Conservation (phyloP, 2,888 invertebrate genomes). For the Diloba caeruleocephala region DNA sequence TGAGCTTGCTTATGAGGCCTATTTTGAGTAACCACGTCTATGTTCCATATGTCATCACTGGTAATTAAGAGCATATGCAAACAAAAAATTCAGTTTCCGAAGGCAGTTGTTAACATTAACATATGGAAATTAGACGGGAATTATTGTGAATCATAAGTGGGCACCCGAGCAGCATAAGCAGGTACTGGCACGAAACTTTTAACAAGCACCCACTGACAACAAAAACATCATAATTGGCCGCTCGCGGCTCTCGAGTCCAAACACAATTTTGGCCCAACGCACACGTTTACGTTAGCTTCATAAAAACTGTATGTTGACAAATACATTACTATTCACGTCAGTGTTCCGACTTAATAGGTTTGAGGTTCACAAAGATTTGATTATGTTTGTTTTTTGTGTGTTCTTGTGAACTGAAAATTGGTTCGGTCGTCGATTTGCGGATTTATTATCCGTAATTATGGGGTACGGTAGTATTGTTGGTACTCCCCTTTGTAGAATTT, state of each 20-base stretch:
- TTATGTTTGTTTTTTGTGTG: conserved; percentile 49
- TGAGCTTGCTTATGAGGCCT: no score
- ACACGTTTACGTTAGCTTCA: conserved; percentile 39
- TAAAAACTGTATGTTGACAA: conserved; percentile 45
- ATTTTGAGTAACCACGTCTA: no score
- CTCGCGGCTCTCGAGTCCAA: conserved; percentile 41
- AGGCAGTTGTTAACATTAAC: conserved; percentile 34
- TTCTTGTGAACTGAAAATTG: conserved; percentile 46
- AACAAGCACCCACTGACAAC: conserved; percentile 58
- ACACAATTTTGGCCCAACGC: conserved; percentile 28
- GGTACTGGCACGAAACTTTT: conserved; percentile 48
- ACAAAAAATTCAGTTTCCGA: conserved; percentile 18
- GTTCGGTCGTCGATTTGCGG: conserved; percentile 66
- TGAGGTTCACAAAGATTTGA: conserved; percentile 52
- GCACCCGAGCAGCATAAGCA: conserved; percentile 31
- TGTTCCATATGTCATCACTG: no score
- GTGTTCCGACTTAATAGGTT: conserved; percentile 37
- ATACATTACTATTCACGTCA: conserved; percentile 41
- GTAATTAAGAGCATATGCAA: no score
- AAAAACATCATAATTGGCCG: conserved; percentile 67
- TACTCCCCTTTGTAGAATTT: conserved; percentile 49
- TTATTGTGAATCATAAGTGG: conserved; percentile 22
- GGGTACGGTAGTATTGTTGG: conserved; percentile 57
- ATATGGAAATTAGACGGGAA: conserved; percentile 46
- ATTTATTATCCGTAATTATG: conserved; percentile 80